phyloP scores from a whole-genome alignment of 2,888 invertebrate species.

The Hymenopus coronatus region DNA sequence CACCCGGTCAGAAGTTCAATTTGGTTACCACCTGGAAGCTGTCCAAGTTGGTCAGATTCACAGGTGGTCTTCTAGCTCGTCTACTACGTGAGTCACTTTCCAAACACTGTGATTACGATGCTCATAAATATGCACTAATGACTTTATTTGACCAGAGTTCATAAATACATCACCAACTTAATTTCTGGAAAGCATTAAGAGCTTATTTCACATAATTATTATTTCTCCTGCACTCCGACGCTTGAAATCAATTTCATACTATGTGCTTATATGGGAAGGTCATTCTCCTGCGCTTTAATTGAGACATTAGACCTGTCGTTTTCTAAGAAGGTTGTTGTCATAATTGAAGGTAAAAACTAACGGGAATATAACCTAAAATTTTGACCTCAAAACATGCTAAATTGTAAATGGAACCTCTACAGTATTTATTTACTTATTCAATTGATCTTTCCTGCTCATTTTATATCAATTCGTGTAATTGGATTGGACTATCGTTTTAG shows the following conservation, averaged over 20 bases:
- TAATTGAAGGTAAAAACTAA: no score
- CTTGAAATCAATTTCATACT: neutral
- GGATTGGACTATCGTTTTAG: no score
- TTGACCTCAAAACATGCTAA: no score
- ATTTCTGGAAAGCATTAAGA: neutral
- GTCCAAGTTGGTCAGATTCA: neutral
- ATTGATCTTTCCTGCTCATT: no score
- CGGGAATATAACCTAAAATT: no score
- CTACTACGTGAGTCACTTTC: neutral
- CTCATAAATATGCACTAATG: neutral
- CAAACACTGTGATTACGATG: neutral
- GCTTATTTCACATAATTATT: neutral
- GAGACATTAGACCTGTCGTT: neutral
- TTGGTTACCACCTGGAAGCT: neutral
- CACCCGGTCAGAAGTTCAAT: no score
- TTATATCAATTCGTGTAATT: no score
- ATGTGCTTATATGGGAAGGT: neutral
- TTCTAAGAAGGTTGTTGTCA: no score
- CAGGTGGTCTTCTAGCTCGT: neutral
- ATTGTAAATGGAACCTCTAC: no score
- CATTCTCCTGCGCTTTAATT: neutral
- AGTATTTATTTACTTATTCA: no score
- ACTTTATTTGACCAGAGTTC: neutral
- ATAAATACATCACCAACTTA: neutral
- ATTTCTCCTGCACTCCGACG: neutral